phyloP scores from a whole-genome alignment of 1,140 invertebrate genomes.

The Bathynomus jamesi region DNA sequence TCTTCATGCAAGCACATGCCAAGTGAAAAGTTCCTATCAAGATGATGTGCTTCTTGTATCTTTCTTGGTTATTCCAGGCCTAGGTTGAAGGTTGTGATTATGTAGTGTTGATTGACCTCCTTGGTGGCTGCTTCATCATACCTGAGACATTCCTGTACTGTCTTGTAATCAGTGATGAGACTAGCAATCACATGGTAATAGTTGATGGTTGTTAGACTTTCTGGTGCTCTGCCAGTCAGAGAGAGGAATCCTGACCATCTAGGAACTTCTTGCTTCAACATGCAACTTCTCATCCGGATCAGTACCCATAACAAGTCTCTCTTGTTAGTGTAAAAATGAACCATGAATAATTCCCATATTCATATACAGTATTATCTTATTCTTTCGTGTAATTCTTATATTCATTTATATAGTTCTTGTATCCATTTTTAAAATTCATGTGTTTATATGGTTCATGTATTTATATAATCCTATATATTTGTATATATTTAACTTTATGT shows the following conservation, averaged over 20 bases:
- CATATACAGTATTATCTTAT: too few relatives aligned
- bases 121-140: not conserved
- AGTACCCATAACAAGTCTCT: too few relatives aligned
- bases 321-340: too few relatives aligned
- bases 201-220: not conserved
- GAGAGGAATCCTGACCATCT: conserved; percentile 9
- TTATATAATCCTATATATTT: too few relatives aligned
- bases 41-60: conserved; percentile 7
- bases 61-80: not conserved
- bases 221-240: not conserved
- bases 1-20: not conserved
- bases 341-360: too few relatives aligned
- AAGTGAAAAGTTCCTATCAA: conserved; percentile 2
- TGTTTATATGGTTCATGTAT: too few relatives aligned
- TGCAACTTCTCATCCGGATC: too few relatives aligned
- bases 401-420: too few relatives aligned
- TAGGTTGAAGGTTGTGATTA: conserved; percentile 4
- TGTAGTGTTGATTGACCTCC: conserved; percentile 3
- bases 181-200: conserved; percentile 6
- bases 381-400: too few relatives aligned
- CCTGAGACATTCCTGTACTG: conserved; percentile 6
- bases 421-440: too few relatives aligned
- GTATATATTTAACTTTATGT: too few relatives aligned
- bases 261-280: too few relatives aligned
- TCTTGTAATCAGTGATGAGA: not conserved